These are phyloP conservation scores for Illadopsis cleaveri DNA, from an alignment of 2,113 vertebrate species.

Conservation along the genomic window DNA sequence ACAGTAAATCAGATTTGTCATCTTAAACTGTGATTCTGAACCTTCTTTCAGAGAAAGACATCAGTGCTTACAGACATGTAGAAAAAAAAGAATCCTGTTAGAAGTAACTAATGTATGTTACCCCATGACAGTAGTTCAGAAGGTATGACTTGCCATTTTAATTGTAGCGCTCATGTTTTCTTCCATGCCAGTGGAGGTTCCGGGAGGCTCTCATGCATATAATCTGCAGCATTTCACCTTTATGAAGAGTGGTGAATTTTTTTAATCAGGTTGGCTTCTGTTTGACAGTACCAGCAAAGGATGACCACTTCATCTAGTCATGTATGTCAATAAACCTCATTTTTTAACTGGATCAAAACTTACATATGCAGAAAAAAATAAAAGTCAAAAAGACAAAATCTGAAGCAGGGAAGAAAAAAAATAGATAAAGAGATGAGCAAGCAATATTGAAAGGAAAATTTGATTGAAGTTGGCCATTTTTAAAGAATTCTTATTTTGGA, in stretches of 20 bases:
- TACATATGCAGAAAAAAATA: not conserved
- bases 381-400: not conserved
- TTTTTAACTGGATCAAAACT: not conserved
- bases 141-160: not conserved
- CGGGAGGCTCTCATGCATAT: rapidly evolving
- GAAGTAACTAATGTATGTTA: not conserved
- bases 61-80: not conserved
- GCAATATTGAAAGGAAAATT: not conserved
- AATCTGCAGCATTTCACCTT: not conserved
- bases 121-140: not conserved
- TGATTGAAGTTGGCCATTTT: not conserved
- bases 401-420: not conserved
- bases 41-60: not conserved
- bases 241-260: not conserved
- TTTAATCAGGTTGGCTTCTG: not conserved
- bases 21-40: not conserved
- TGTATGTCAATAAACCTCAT: rapidly evolving
- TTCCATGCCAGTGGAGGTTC: not conserved
- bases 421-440: not conserved
- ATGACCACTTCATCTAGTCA: not conserved
- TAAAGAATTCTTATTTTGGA: not conserved
- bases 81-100: not conserved
- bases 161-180: not conserved
- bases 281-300: not conserved
- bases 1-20: not conserved